A percentile compares a stretch with the other conserved stretches of the same genome.
phyloP scores from a whole-genome alignment of 2,797 vertebrate genomes.

The Thalassophryne amazonica region DNA sequence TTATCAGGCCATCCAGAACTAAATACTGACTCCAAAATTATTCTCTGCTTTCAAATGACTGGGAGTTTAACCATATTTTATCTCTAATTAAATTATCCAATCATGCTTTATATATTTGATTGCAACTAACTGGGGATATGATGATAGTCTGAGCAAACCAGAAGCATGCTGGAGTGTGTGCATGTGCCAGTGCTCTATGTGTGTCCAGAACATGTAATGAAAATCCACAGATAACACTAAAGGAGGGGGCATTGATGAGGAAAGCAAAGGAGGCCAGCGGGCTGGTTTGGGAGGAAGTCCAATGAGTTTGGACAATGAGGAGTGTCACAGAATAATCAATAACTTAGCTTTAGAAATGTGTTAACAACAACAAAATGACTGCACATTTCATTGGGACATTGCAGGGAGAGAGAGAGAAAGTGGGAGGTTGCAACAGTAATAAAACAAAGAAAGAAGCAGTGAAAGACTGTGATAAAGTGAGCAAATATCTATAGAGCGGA shows the following conservation, averaged over 20 bases:
- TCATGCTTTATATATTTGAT: slow-evolving; percentile 64
- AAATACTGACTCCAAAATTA: no score
- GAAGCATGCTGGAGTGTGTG: not conserved
- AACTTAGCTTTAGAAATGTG: no score
- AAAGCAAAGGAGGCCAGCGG: slow-evolving; percentile 1
- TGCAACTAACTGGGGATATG: slow-evolving; percentile 26
- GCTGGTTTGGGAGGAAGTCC: slow-evolving; percentile 33
- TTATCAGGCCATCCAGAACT: no score
- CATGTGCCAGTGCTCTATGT: not conserved
- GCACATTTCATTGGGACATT: no score
- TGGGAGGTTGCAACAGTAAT: not conserved
- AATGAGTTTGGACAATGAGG: slow-evolving; percentile 51
- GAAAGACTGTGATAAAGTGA: not conserved
- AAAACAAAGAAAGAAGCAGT: slow-evolving; percentile 3
- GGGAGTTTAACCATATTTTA: no score
- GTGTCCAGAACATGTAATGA: slow-evolving; percentile 27
- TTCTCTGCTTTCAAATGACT: no score
- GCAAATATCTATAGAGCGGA: not conserved
- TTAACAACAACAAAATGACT: no score
- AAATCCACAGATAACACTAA: slow-evolving; percentile 35
- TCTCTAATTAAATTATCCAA: slow-evolving; percentile 66
- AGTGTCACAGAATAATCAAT: slow-evolving; percentile 51
- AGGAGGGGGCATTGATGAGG: slow-evolving; percentile 11
- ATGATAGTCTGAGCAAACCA: slow-evolving; percentile 14
- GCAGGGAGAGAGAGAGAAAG: not conserved